Evolutionary conservation across 2,113 vertebrate genomes (phyloP).

Genomic region (Pomatorhinus ruficollis): DNA sequence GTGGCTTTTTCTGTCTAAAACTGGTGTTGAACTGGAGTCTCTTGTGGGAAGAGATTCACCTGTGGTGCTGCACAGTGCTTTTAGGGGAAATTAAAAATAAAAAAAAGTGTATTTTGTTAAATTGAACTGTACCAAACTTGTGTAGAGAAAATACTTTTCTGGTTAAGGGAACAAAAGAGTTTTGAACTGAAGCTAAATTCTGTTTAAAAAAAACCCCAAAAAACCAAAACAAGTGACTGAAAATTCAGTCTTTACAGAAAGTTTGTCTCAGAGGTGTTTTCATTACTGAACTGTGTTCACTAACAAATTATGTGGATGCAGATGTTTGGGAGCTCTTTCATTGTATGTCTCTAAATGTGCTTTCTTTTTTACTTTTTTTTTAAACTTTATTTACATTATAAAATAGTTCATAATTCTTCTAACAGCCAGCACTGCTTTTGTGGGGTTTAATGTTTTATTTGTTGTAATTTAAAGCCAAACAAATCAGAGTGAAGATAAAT

Average conservation of each 20-base stretch:
- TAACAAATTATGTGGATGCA: neutral
- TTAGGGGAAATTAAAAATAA: neutral
- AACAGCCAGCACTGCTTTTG: neutral
- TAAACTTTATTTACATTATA: neutral
- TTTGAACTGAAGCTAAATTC: neutral
- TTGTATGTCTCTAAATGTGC: neutral
- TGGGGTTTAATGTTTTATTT: neutral
- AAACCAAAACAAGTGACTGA: neutral
- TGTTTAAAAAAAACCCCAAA: fast-evolving
- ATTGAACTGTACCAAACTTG: neutral
- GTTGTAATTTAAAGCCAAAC: neutral
- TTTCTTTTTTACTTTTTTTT: neutral
- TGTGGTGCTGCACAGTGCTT: neutral
- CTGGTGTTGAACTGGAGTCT: neutral
- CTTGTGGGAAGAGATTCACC: neutral
- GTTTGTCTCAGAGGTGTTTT: neutral
- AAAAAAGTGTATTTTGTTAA: neutral
- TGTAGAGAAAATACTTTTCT: neutral
- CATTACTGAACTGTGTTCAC: neutral
- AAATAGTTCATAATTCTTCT: neutral
- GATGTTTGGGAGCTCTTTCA: neutral
- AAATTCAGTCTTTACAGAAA: neutral
- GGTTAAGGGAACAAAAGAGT: neutral
- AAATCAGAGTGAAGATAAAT: neutral
- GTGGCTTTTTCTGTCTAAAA: neutral